phyloP scores from a whole-genome alignment of 2,797 vertebrate genomes.

The Enteromius anoplus region DNA sequence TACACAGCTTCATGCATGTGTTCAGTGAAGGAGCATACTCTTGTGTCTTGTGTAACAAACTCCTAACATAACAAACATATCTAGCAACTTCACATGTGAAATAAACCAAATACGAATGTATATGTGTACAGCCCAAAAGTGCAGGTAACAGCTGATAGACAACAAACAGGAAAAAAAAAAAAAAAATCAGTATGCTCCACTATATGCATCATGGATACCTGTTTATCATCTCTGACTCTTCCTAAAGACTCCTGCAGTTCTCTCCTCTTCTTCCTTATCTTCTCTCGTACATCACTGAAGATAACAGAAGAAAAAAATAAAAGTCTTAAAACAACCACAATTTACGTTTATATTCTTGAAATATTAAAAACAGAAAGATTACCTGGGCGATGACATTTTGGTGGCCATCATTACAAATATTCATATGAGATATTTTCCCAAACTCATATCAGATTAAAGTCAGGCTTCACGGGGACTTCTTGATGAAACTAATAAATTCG shows the following conservation, averaged over 20 bases:
- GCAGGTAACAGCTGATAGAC: background rate
- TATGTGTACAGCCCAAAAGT: background rate
- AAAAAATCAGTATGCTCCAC: background rate
- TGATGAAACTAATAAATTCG: background rate
- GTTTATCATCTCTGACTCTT: constrained; percentile 69
- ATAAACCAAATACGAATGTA: background rate
- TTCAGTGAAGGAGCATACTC: background rate
- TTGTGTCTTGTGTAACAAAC: background rate
- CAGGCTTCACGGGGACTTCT: background rate
- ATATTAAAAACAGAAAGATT: background rate
- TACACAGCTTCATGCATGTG: constrained; percentile 33
- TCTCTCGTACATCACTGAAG: constrained; percentile 72
- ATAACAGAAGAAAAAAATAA: constrained; percentile 30
- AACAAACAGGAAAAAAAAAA: too few species aligned
- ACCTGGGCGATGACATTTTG: constrained; percentile 38
- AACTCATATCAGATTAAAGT: background rate
- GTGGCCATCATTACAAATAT: background rate
- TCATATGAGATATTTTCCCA: background rate
- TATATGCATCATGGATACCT: constrained; percentile 64
- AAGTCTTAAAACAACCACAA: too few species aligned
- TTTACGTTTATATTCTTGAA: background rate
- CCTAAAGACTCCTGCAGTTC: constrained; percentile 70
- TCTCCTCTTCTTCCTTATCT: constrained; percentile 71
- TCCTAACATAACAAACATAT: background rate
- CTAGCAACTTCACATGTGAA: background rate